phyloP scores from a whole-genome alignment of 1,140 invertebrate genomes.

The Rhizoglyphus robini region DNA sequence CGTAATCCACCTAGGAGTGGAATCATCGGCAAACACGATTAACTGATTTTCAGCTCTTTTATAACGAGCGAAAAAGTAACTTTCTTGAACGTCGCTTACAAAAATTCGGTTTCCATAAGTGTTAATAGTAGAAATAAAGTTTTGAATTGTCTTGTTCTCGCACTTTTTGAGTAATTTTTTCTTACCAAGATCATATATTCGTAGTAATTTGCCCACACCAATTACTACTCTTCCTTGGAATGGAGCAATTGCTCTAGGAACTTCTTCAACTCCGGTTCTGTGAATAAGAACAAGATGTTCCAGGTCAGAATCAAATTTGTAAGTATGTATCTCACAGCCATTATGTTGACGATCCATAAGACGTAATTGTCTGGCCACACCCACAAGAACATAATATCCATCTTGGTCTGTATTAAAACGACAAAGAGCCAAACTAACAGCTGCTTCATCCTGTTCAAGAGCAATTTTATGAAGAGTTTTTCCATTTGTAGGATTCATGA shows the following conservation, averaged over 20 bases:
- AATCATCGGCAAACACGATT: constrained; percentile 96
- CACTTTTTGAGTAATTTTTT: constrained; percentile 94
- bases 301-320: constrained; percentile 54
- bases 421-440: constrained; percentile 59
- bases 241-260: constrained; percentile 69
- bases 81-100: constrained; percentile 92
- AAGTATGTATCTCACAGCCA: constrained; percentile 73
- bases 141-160: constrained; percentile 96
- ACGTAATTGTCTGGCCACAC: constrained; percentile 76
- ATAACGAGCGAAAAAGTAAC: constrained; percentile 89
- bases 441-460: constrained; percentile 92
- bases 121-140: constrained; percentile 82
- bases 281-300: constrained; percentile 77
- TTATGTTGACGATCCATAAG: constrained; percentile 66
- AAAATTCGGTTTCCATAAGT: constrained; percentile 83
- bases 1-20: constrained; percentile 89
- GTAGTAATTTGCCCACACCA: constrained; percentile 75
- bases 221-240: constrained; percentile 85
- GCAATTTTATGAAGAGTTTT: constrained; percentile 62
- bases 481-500: constrained; percentile 76
- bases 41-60: constrained; percentile 91
- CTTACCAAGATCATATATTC: constrained; percentile 93
- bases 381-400: constrained; percentile 61
- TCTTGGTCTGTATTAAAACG: constrained; percentile 49
- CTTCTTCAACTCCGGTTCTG: constrained; percentile 83